Percentiles rank a stretch among this genome's conserved stretches.
Conservation (phyloP, 2,888 invertebrate genomes). For the Melolontha melolontha region DNA sequence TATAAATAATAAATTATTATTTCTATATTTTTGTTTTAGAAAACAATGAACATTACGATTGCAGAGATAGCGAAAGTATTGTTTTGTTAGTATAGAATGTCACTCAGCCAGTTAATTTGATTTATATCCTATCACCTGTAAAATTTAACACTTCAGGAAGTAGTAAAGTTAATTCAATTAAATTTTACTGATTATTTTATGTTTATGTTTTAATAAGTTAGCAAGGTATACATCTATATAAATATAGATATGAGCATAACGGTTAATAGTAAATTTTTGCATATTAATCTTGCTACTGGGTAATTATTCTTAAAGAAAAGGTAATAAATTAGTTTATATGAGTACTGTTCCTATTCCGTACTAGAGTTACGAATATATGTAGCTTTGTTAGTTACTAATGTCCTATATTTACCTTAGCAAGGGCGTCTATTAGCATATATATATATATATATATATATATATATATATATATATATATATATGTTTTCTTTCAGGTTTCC, state of each 20-base stretch:
- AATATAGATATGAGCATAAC: background rate
- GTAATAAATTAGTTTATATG: too few relatives aligned
- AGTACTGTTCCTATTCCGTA: too few relatives aligned
- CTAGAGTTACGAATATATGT: too few relatives aligned
- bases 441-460: too few relatives aligned
- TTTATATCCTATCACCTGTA: constrained; percentile 15
- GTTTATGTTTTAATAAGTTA: constrained; percentile 17
- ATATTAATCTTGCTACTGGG: too few relatives aligned
- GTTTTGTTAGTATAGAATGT: constrained; percentile 18
- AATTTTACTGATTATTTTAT: constrained; percentile 30
- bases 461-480: too few relatives aligned
- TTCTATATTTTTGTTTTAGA: background rate
- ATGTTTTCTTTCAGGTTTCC: too few relatives aligned
- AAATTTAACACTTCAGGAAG: constrained; percentile 26
- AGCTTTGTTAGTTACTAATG: too few relatives aligned
- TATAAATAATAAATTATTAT: constrained; percentile 17
- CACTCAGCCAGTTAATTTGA: constrained; percentile 28
- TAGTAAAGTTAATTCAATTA: constrained; percentile 20
- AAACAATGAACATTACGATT: background rate
- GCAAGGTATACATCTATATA: background rate
- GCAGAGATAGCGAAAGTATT: constrained; percentile 17
- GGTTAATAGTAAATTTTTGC: too few relatives aligned
- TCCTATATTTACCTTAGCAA: too few relatives aligned
- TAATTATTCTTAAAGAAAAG: too few relatives aligned
- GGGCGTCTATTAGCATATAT: too few relatives aligned